phyloP scores from a whole-genome alignment of 2,113 vertebrate species.

The Tragelaphus strepsiceros region DNA sequence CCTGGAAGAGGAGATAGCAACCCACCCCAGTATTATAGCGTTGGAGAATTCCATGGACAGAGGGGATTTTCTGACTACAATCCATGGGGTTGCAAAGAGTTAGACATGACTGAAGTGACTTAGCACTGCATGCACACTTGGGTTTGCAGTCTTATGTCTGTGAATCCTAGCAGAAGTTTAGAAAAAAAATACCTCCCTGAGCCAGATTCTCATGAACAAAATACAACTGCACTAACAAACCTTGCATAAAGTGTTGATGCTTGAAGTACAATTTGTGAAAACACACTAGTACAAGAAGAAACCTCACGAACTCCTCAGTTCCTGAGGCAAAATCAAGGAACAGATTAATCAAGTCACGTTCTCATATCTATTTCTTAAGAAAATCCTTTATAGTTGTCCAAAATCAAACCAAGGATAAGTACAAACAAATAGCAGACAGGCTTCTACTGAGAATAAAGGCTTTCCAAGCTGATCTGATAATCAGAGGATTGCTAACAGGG shows the following conservation, averaged over 20 bases:
- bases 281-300: background rate
- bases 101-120: background rate
- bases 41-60: background rate
- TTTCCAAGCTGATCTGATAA: background rate
- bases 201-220: background rate
- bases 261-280: background rate
- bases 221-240: background rate
- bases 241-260: background rate
- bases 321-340: background rate
- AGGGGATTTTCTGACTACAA: background rate
- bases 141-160: too few relatives aligned
- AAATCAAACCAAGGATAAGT: background rate
- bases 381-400: background rate
- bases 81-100: background rate
- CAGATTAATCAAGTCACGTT: background rate
- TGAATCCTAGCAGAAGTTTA: background rate
- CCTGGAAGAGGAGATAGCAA: background rate
- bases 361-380: background rate
- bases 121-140: background rate
- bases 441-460: background rate
- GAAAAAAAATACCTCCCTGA: background rate
- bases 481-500: background rate
- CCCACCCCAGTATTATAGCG: rapidly evolving
- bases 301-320: background rate
- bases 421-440: background rate